These are phyloP conservation scores for Pelagia noctiluca DNA, from an alignment of 30 jellyfish, hydroid and myxozoan genomes.

Conservation along the genomic window DNA sequence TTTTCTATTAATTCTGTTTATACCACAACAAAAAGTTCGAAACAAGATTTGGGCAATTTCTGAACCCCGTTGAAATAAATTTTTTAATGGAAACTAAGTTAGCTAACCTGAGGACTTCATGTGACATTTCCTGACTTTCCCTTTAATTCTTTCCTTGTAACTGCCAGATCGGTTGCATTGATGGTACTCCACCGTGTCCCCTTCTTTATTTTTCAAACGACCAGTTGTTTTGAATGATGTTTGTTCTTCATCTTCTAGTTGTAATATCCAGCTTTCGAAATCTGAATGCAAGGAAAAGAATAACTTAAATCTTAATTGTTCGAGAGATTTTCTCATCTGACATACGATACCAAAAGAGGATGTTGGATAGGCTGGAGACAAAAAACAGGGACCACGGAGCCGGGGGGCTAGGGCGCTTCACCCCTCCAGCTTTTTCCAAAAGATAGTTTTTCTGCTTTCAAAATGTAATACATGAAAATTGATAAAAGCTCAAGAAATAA, in stretches of 20 bases:
- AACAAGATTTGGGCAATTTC: neutral
- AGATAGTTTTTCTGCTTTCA: no score
- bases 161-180: conserved; percentile 44
- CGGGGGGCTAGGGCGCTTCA: no score
- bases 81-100: neutral
- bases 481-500: no score
- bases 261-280: conserved; percentile 20
- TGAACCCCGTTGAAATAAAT: neutral
- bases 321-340: no score
- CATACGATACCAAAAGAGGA: no score
- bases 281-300: no score
- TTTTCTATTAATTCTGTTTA: neutral
- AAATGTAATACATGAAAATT: no score
- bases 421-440: no score
- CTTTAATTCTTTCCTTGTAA: conserved; percentile 37
- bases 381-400: no score
- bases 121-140: conserved; percentile 38
- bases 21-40: neutral
- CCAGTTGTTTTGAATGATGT: conserved; percentile 12
- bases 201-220: conserved; percentile 3
- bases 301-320: no score
- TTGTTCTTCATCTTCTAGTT: conserved; percentile 24
- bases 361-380: no score
- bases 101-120: conserved; percentile 43
- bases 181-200: conserved; percentile 8